Conservation (phyloP, 2,113 vertebrate genomes). For the Arothron firmamentum region DNA sequence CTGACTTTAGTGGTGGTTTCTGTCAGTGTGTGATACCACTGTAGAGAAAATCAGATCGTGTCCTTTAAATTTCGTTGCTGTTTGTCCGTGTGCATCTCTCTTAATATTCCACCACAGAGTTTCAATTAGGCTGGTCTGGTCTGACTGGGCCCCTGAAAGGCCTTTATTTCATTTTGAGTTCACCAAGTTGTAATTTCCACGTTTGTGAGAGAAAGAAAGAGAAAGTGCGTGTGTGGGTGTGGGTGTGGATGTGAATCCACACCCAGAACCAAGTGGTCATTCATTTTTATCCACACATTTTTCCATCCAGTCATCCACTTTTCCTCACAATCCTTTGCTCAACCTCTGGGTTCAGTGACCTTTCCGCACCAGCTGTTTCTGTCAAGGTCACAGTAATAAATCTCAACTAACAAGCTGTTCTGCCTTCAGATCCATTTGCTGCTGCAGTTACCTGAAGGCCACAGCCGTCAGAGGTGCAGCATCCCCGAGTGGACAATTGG, state of each 20-base stretch:
- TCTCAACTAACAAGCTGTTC: constrained; percentile 24
- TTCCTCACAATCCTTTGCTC: constrained; percentile 20
- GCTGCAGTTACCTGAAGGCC: constrained; percentile 37
- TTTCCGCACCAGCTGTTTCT: constrained; percentile 55
- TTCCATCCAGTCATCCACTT: neutral
- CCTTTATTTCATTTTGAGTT: too few species aligned
- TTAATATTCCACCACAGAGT: too few species aligned
- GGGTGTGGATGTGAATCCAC: constrained; percentile 14
- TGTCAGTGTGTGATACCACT: too few species aligned
- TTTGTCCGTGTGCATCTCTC: too few species aligned
- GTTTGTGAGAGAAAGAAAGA: neutral
- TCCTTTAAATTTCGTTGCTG: too few species aligned
- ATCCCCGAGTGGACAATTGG: constrained; percentile 39
- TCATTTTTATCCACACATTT: neutral
- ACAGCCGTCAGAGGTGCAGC: constrained; percentile 2
- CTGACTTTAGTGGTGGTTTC: too few species aligned
- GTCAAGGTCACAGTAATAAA: constrained; percentile 44
- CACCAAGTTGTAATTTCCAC: too few species aligned
- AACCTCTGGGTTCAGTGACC: constrained; percentile 43
- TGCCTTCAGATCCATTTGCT: constrained; percentile 29
- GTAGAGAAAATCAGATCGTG: too few species aligned
- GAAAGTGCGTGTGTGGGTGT: neutral
- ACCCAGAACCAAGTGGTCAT: constrained; percentile 20
- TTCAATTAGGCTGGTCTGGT: too few species aligned
- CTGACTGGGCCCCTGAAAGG: too few species aligned